Percentiles rank a stretch among this genome's conserved stretches.
Evolutionary conservation across 2,113 vertebrate species (phyloP).

Genomic region (western clawed frog (Xenopus tropicalis)): UCB_Xtro_10.0 CM004443.2:106675001-106675500

Average conservation of each 20-base stretch:
- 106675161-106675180: background rate
- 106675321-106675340: background rate
- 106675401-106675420: no score
- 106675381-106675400: no score
- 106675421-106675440: no score
- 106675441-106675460: no score
- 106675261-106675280: background rate
- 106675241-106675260: background rate
- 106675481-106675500: no score
- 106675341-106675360: background rate
- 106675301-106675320: no score
- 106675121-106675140: constrained; percentile 5
- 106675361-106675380: no score
- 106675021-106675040: background rate
- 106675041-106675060: background rate
- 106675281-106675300: background rate
- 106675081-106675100: constrained; percentile 9
- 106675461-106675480: no score
- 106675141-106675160: constrained; percentile 11
- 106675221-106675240: background rate
- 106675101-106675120: constrained; percentile 10
- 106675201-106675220: background rate
- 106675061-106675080: background rate
- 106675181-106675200: background rate
- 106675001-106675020: background rate